These are phyloP conservation scores for Camponotus floridanus DNA, from an alignment of 1,140 invertebrate genomes.

Conservation along the genomic window DNA sequence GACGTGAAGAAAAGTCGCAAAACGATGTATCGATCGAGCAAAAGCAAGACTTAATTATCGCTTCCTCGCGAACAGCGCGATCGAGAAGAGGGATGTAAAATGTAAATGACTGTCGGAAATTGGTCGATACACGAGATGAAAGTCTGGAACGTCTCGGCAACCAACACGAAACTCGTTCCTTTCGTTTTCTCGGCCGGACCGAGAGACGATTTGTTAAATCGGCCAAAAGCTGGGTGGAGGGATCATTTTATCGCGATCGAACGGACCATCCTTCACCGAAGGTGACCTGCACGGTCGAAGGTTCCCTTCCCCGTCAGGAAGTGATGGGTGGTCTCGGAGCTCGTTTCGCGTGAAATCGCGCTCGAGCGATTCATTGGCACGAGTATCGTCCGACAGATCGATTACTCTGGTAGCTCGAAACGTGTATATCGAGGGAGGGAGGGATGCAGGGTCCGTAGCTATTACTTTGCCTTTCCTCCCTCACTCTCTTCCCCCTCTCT, in stretches of 20 bases:
- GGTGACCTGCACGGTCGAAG: slow-evolving; percentile 60
- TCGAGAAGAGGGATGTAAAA: not conserved
- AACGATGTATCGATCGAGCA: no score
- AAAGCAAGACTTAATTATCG: not conserved
- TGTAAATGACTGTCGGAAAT: not conserved
- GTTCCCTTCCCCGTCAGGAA: slow-evolving; percentile 56
- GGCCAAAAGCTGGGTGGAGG: slow-evolving; percentile 71
- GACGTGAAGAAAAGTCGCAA: not conserved
- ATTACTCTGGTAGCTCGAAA: slow-evolving; percentile 73
- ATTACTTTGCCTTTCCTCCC: slow-evolving; percentile 52
- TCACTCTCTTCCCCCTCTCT: no score
- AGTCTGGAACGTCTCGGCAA: not conserved
- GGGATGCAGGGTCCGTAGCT: slow-evolving; percentile 51
- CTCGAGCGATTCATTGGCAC: slow-evolving; percentile 81
- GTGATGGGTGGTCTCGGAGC: slow-evolving; percentile 68
- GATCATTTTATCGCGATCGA: slow-evolving; percentile 81
- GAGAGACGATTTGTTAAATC: slow-evolving; percentile 79
- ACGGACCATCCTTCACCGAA: slow-evolving; percentile 76
- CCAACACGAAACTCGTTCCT: not conserved
- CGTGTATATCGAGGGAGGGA: slow-evolving; percentile 51
- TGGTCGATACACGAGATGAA: not conserved
- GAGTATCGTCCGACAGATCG: slow-evolving; percentile 78
- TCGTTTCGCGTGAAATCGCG: slow-evolving; percentile 75
- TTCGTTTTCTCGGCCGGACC: slow-evolving; percentile 34
- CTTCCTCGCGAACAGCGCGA: not conserved